Percentiles rank a stretch among this genome's conserved stretches.
phyloP scores from a whole-genome alignment of 1,140 invertebrate genomes.

The Nautilus pompilius region DNA sequence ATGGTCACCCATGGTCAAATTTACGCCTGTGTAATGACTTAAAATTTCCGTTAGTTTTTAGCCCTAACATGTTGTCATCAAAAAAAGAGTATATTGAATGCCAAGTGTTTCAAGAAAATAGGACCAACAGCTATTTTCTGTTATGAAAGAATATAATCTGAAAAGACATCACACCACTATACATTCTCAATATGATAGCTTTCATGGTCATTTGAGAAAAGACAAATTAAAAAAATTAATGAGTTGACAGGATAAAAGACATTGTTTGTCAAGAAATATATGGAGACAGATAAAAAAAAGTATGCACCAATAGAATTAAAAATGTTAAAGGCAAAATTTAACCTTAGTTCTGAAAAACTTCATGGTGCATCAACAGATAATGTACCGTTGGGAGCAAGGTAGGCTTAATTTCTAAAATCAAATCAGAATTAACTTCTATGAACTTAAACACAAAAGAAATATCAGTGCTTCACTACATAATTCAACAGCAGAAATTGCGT shows the following conservation, averaged over 20 bases:
- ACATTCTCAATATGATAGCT: neutral
- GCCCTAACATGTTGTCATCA: neutral
- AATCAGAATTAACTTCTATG: neutral
- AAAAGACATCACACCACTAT: neutral
- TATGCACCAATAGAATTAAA: neutral
- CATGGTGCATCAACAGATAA: neutral
- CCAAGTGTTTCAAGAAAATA: neutral
- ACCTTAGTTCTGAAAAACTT: neutral
- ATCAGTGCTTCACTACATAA: neutral
- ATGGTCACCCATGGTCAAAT: no score
- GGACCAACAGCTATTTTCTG: neutral
- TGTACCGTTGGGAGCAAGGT: neutral
- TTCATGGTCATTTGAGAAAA: neutral
- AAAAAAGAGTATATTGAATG: neutral
- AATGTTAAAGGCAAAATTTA: neutral
- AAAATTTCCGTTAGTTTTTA: no score
- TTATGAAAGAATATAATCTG: neutral
- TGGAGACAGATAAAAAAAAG: neutral
- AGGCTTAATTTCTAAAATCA: neutral
- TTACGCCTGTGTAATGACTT: no score
- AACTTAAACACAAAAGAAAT: neutral
- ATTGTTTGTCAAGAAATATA: neutral
- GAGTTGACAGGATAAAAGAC: neutral
- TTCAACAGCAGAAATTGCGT: neutral
- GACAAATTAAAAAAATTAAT: neutral